Base-by-base conservation (phyloP, 2,113 vertebrate species). In the Paradoxurus hermaphroditus region DNA sequence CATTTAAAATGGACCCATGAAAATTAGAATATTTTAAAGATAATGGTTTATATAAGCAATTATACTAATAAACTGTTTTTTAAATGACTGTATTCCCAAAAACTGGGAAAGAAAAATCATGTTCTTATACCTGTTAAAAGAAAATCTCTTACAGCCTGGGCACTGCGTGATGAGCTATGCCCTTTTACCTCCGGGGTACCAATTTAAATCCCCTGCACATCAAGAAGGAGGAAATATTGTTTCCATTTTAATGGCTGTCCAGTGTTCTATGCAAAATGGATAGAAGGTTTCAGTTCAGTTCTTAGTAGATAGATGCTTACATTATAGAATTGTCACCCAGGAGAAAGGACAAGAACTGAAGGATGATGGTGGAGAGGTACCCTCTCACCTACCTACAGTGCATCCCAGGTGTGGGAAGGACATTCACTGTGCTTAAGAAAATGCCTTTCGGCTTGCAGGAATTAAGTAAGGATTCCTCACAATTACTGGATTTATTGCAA, bases 191-290 rank as follows among this genome's bases (percentile, higher is more conserved):
- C 82, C 75, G 85, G 95, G 87, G 70, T 92, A 96, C 70, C 84
- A 95, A 92, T 97, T 97, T 94, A 95, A 97, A 94, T 92, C 81
- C 94, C 31, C 13, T 95, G 86, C 94, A 75, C 41, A 95, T 92
- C 65, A 85, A n/a, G 27, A 95, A 77, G 65, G 41, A 95, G 95
- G 90, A 92, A 94, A 95, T 68, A 94, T 65, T 86, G 87, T 92
- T 97, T 97, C 91, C 91, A 92, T 97, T 67, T 87, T 95, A 97
- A 95, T 83, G 78, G 39, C 75, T 95, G 68, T 94, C 94, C 81
- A 91, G 84, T 89, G 31, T 91, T 78, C 90, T 96, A 92, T 84
- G 77, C 85, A 97, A 96, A 96, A 96, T 70, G 41, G 53, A 91
- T 62, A 83, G 65, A 75, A 92, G 65, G 84, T 68, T 89, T 97